Percentiles rank a stretch among this genome's conserved stretches.
phyloP scores from a whole-genome alignment of 2,113 vertebrate species.

The Thermophis baileyi region DNA sequence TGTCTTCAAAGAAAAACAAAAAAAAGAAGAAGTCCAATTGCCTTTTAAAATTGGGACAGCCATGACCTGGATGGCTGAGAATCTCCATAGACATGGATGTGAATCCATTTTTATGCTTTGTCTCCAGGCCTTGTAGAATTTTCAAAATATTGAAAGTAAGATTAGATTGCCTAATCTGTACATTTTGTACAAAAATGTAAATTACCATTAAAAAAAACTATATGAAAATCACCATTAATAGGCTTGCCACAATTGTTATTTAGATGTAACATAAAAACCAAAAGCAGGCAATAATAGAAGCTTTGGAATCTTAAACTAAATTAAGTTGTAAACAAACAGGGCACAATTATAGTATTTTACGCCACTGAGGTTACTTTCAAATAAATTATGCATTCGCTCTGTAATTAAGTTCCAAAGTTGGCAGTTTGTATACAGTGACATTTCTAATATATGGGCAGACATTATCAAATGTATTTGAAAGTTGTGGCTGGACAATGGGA shows the following conservation, averaged over 20 bases:
- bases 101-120: background rate
- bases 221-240: background rate
- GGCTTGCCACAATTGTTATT: background rate
- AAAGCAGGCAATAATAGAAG: background rate
- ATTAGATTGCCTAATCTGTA: background rate
- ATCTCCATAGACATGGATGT: background rate
- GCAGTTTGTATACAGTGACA: background rate
- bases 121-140: background rate
- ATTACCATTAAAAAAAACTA: background rate
- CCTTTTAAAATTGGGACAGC: background rate
- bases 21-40: background rate
- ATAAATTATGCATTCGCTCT: slow-evolving; percentile 10
- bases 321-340: slow-evolving; percentile 13
- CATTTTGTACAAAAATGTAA: background rate
- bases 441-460: slow-evolving; percentile 15
- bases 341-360: background rate
- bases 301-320: background rate
- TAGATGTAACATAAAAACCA: background rate
- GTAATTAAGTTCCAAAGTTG: slow-evolving; percentile 11
- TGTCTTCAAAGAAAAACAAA: background rate
- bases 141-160: background rate
- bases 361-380: slow-evolving; percentile 3
- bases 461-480: slow-evolving; percentile 33
- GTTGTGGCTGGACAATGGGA: slow-evolving; percentile 25
- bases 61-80: background rate